phyloP scores from a whole-genome alignment of 2,113 vertebrate genomes.

The Athene noctua region DNA sequence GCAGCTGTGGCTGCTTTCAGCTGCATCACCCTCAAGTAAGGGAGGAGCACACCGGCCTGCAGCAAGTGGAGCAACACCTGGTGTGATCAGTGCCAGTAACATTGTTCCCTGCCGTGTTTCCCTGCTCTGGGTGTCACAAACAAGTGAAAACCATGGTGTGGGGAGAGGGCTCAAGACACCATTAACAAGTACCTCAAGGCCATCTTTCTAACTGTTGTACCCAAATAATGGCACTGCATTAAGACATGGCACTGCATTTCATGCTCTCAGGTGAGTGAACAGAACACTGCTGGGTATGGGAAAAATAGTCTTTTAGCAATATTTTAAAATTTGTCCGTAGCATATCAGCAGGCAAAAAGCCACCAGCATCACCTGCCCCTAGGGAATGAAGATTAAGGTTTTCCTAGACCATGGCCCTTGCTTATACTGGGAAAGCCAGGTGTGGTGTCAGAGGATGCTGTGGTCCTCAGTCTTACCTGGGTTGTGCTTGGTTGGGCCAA shows the following conservation, averaged over 20 bases:
- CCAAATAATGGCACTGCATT: background rate
- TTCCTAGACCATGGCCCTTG: background rate
- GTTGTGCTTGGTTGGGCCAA: background rate
- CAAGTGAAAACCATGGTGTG: background rate
- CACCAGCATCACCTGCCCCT: background rate
- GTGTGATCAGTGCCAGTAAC: background rate
- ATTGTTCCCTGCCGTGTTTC: background rate
- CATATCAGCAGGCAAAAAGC: background rate
- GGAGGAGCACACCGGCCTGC: fast-evolving
- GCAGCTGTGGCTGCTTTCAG: background rate
- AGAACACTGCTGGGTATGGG: background rate
- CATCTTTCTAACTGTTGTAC: background rate
- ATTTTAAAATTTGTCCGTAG: background rate
- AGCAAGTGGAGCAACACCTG: background rate
- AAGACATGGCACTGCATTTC: background rate
- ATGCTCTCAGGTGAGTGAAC: background rate
- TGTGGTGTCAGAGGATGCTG: background rate
- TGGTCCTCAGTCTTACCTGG: background rate
- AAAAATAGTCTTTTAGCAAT: background rate
- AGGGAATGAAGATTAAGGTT: background rate
- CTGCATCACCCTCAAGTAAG: background rate
- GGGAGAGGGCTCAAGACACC: background rate
- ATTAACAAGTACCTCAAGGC: background rate
- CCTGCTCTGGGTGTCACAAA: background rate
- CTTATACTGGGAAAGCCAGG: background rate